Evolutionary conservation across 2,113 vertebrate genomes (phyloP), one percentile per base, ranked within the genome.

Genomic region (Jaculus jaculus): DNA sequence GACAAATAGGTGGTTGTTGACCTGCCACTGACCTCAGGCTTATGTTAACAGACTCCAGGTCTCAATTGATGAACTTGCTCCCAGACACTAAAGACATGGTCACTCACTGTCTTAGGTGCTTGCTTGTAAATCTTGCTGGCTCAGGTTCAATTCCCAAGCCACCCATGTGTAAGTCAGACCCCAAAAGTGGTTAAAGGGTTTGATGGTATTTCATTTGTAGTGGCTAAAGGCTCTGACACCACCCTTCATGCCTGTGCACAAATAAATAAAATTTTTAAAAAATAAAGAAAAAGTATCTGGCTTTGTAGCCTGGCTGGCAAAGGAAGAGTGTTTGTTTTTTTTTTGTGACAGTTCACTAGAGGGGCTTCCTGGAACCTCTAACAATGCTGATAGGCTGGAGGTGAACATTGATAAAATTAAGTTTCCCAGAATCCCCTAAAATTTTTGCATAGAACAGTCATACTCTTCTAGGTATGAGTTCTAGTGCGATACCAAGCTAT

Each of bases 381-480:
- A 34, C 9, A 54, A 9, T 87, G 81, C 34, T 73, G 7, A 51
- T 58, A 34, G 68, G 77, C 47, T 73, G 15, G 28, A 2, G 23
- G 23, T 23, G 85, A 77, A 15, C 34, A 47, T 11, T 23, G 4
- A 51, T 65, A 74, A 72, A 2, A 12, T 39, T 17, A 32, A 32
- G 20, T 21, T 73, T 85, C 47, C n/a, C 18, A 83, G 65, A 4
- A 4, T 30, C 42, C 71, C 5, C 11, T n/a, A 17, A 17, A 32
- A 42, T 93, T 82, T 83, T 85, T 63, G 16, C 73, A n/a, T 68
- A 87, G 42, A 72, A 61, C 32, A 63, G 32, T 51, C 37, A 72
- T 81, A 47, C 17, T 82, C 71, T 87, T 91, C 58, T 86, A 88
- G 77, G 71, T 90, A 8, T 61, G 34, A 90, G 65, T 60, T 91